A percentile compares a stretch with the other conserved stretches of the same genome.
phyloP scores from a whole-genome alignment of 2,888 invertebrate species.

The Synanthedon myopaeformis region DNA sequence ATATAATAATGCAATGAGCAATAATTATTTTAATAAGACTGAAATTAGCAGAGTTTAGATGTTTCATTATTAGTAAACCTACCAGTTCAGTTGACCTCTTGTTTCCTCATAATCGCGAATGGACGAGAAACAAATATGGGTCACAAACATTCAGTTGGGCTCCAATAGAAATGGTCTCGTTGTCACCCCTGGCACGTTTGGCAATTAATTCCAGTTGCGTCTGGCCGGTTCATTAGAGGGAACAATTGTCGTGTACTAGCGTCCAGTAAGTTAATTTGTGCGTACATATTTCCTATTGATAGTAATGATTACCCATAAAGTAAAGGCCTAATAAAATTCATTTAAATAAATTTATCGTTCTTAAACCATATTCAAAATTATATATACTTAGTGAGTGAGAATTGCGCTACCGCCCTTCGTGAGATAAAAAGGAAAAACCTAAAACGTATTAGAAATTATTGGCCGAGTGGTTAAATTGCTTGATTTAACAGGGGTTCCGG shows the following conservation, averaged over 20 bases:
- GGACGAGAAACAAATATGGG: background rate
- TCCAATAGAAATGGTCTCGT: constrained; percentile 29
- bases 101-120: background rate
- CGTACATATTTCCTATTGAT: constrained; percentile 3
- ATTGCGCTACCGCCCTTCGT: too few relatives aligned
- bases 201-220: constrained; percentile 49
- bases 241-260: constrained; percentile 34
- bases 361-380: too few relatives aligned
- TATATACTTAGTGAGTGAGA: too few relatives aligned
- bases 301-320: background rate
- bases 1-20: too few relatives aligned
- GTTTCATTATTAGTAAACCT: background rate
- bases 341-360: background rate
- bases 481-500: too few relatives aligned
- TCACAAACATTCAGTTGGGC: constrained; percentile 5
- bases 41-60: too few relatives aligned
- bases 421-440: too few relatives aligned
- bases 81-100: background rate
- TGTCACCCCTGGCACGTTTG: constrained; percentile 46
- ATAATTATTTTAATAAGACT: too few relatives aligned
- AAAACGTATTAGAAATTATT: too few relatives aligned
- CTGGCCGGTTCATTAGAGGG: constrained; percentile 47
- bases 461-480: too few relatives aligned
- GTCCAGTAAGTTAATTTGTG: constrained; percentile 38
- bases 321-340: background rate